Base-by-base conservation (phyloP, 2,113 vertebrate species). In the Collichthys lucidus region DNA sequence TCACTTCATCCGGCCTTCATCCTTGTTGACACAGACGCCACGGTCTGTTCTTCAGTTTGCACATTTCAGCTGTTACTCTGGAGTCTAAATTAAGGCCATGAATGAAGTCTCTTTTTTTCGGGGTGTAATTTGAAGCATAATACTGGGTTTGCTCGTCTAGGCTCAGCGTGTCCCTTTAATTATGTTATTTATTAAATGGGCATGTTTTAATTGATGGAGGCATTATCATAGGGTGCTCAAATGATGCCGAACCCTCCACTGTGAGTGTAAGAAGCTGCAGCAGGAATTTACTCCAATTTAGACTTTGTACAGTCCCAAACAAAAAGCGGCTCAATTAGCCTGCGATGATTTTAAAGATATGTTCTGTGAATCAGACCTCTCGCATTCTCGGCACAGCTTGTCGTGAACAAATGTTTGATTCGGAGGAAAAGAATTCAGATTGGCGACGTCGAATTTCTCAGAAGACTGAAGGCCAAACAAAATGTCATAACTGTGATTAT, bases 381-480 rank as follows among this genome's bases (percentile, higher is more conserved):
- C 76, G 49, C 85, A 60, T 73, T 61, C 52, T 53, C 14, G 2
- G 60, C 72, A 63, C 77, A 71, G 70, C 71, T 80, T 24, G 52
- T 44, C 61, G 69, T 19, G 16, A 57, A 72, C 77, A 74, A 78
- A 74, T 69, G 79, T 87, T 83, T 82, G 40, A 83, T 83, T 85
- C 77, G 20, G 47, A 26, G 6, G 35, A 40, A n/a, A 86, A 67
- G 46, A 86, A 67, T 80, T 79, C 49, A 26, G 63, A 74, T 66
- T 55, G 59, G 46, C 82, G 67, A 71, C 3, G 19, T 55, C 71
- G 69, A 80, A 64, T 60, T 69, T 35, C 66, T 75, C 74, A 22
- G 11, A 71, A 79, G 77, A 72, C 60, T 65, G 80, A 88, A 91
- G 89, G 90, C 89, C 81, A 78, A 91, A 91, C 72, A 75, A 80